These are phyloP conservation scores for Lamprotornis superbus DNA, from an alignment of 2,113 vertebrate genomes.

Conservation along the genomic window DNA sequence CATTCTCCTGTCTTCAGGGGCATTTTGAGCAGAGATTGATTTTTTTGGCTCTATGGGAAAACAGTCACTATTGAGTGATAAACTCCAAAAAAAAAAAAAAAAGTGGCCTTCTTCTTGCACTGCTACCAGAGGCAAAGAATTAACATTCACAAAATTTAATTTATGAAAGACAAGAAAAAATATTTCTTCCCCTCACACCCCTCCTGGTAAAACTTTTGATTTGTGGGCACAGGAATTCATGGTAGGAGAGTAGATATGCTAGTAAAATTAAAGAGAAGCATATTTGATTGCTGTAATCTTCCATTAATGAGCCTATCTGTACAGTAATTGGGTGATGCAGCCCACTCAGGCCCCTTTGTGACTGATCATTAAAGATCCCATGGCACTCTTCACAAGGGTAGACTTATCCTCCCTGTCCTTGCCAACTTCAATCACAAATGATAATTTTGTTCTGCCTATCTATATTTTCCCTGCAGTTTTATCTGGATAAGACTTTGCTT, in stretches of 20 bases:
- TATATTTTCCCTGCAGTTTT: slow-evolving; percentile 14
- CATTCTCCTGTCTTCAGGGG: slow-evolving; percentile 39
- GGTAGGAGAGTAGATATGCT: neutral
- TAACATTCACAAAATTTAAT: slow-evolving; percentile 51
- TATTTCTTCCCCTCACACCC: neutral
- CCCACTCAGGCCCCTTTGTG: neutral
- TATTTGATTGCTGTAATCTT: slow-evolving; percentile 6
- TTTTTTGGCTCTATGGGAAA: slow-evolving; percentile 55
- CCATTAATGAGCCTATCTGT: neutral
- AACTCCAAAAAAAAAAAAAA: slow-evolving; percentile 38
- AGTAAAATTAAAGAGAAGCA: neutral
- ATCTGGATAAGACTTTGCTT: slow-evolving; percentile 22
- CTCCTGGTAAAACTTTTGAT: neutral
- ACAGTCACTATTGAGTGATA: slow-evolving; percentile 58
- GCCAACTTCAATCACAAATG: slow-evolving; percentile 6
- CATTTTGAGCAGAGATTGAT: slow-evolving; percentile 63
- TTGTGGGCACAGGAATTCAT: neutral
- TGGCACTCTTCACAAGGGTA: neutral
- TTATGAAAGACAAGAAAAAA: slow-evolving; percentile 27
- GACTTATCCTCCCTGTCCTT: neutral
- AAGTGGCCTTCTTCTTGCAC: neutral
- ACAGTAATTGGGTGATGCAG: neutral
- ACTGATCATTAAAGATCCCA: neutral
- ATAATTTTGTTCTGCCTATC: slow-evolving; percentile 38
- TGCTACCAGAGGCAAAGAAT: slow-evolving; percentile 54